Evolutionary conservation across 1,140 invertebrate genomes (phyloP).

Genomic region (Euglossa dilemma): DNA sequence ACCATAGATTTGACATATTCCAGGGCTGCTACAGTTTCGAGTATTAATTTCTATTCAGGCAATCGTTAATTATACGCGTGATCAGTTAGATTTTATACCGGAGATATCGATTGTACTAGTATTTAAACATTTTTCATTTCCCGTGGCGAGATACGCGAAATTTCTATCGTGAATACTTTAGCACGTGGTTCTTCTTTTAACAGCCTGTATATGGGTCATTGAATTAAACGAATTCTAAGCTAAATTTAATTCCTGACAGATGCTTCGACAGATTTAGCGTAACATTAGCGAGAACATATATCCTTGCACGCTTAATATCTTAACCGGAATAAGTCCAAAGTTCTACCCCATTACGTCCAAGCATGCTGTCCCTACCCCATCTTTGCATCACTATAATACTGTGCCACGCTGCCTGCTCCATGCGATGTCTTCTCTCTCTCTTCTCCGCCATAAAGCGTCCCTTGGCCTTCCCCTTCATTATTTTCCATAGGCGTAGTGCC

Average conservation of each 20-base stretch:
- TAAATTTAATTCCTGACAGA: neutral
- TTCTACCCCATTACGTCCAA: slow-evolving; percentile 78
- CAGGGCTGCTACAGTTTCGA: too few species aligned
- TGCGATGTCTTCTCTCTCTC: slow-evolving; percentile 60
- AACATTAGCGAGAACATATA: slow-evolving; percentile 62
- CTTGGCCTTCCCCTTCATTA: slow-evolving; percentile 74
- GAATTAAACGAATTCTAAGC: neutral
- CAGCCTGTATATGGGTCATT: neutral
- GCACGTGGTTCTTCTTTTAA: too few species aligned
- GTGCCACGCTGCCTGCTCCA: slow-evolving; percentile 57
- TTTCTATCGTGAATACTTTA: too few species aligned
- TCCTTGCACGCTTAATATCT: slow-evolving; percentile 72
- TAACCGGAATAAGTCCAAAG: slow-evolving; percentile 77
- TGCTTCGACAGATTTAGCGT: neutral
- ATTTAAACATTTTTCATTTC: too few species aligned
- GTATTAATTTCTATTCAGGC: too few species aligned
- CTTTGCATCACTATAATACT: slow-evolving; percentile 74
- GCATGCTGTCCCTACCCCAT: slow-evolving; percentile 72
- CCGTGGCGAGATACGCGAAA: too few species aligned
- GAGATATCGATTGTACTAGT: too few species aligned
- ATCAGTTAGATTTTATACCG: too few species aligned
- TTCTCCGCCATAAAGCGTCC: slow-evolving; percentile 65
- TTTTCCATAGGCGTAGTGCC: slow-evolving; percentile 70
- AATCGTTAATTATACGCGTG: too few species aligned
- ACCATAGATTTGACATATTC: too few species aligned